Conservation (phyloP, 2,113 vertebrate species). For the Uropsilus gracilis region DNA sequence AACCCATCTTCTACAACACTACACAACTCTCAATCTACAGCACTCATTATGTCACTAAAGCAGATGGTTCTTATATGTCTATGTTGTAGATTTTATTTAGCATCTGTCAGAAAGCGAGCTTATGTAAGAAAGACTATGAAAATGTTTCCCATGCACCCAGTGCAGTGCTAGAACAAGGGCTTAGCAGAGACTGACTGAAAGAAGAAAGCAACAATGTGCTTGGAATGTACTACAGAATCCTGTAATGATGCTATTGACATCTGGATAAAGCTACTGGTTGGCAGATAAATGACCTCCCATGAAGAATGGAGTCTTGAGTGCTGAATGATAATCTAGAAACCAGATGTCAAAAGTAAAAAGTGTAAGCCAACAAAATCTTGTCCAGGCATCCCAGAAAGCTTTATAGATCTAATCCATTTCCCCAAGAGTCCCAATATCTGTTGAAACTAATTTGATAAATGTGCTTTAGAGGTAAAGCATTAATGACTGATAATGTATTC, state of each 20-base stretch:
- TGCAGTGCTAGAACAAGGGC: not conserved
- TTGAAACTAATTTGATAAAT: conserved; percentile 57
- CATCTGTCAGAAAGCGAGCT: conserved; percentile 28
- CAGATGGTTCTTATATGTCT: not conserved
- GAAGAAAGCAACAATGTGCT: not conserved
- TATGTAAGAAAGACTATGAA: conserved; percentile 33
- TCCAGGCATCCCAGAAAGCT: not conserved
- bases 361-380: not conserved
- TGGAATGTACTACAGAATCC: not conserved
- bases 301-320: not conserved
- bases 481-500: conserved; percentile 63
- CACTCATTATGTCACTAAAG: not conserved
- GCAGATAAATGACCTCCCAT: not conserved
- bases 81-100: conserved; percentile 10
- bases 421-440: conserved; percentile 13
- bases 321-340: conserved; percentile 9
- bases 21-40: not conserved
- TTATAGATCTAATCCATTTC: not conserved
- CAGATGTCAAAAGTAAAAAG: conserved; percentile 34
- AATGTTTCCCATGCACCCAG: conserved; percentile 41
- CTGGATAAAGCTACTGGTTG: not conserved
- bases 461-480: conserved; percentile 43
- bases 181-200: conserved; percentile 24
- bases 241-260: not conserved
- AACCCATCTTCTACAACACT: not conserved